phyloP scores from a whole-genome alignment of 1,140 invertebrate genomes.

The Drosophila kurseongensis region DNA sequence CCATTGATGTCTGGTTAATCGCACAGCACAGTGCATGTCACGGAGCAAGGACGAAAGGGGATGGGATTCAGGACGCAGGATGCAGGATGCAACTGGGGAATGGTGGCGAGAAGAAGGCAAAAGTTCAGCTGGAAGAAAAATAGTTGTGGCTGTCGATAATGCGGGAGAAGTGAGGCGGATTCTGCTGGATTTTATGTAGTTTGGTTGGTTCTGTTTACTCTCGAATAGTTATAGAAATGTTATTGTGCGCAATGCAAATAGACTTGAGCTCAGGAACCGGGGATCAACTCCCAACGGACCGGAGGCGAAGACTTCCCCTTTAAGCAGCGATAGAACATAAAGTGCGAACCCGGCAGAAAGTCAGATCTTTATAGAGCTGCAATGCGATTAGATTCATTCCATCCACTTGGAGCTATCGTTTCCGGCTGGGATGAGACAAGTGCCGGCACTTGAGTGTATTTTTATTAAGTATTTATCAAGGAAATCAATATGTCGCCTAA shows the following conservation, averaged over 20 bases:
- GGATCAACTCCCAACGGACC: not conserved
- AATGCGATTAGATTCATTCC: constrained; percentile 18
- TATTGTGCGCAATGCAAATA: constrained; percentile 51
- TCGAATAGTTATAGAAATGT: constrained; percentile 55
- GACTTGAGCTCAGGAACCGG: not conserved
- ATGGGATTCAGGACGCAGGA: not conserved
- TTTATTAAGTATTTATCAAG: constrained; percentile 74
- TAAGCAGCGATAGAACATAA: constrained; percentile 7
- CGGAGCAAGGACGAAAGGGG: not conserved
- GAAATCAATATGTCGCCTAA: constrained; percentile 71
- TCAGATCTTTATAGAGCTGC: constrained; percentile 17
- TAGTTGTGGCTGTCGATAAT: constrained; percentile 53
- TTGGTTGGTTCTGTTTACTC: constrained; percentile 31
- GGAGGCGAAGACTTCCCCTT: constrained; percentile 2
- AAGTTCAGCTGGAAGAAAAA: constrained; percentile 53
- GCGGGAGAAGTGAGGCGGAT: constrained; percentile 8
- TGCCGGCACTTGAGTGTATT: constrained; percentile 60
- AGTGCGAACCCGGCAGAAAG: not conserved
- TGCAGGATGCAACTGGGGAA: constrained; percentile 5
- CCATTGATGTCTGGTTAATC: constrained; percentile 58
- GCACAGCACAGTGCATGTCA: constrained; percentile 26
- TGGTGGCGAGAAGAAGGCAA: not conserved
- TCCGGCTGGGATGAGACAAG: constrained; percentile 7
- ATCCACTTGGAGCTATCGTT: constrained; percentile 14
- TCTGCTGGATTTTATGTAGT: constrained; percentile 14